These are phyloP conservation scores for Sebastolobus altivelis DNA, from an alignment of 2,797 vertebrate species.

Conservation along the genomic window DNA sequence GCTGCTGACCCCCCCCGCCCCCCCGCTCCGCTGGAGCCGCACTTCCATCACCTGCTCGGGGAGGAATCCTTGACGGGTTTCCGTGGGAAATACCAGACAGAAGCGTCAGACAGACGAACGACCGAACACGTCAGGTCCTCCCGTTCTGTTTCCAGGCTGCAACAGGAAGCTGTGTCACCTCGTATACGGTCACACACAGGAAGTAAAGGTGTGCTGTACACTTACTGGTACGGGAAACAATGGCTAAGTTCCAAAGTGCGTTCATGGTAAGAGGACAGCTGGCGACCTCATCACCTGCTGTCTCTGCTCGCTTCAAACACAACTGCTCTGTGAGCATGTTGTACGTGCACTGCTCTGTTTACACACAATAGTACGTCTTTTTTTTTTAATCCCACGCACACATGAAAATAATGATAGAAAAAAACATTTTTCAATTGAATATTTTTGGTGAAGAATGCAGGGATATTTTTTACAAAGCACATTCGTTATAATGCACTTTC, in stretches of 20 bases:
- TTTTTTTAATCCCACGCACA: not conserved
- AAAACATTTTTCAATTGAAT: conserved; percentile 16
- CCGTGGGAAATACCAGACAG: conserved; percentile 81
- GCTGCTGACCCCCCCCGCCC: conserved; percentile 48
- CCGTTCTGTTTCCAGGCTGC: conserved; percentile 53
- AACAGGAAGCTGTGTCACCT: conserved; percentile 19
- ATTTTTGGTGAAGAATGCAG: conserved; percentile 20
- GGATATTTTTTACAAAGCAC: conserved; percentile 26
- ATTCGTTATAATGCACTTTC: conserved; percentile 45
- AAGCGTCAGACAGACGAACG: conserved; percentile 62
- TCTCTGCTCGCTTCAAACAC: conserved; percentile 49
- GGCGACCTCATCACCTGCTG: conserved; percentile 66
- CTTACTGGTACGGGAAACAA: conserved; percentile 53
- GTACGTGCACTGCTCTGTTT: not conserved
- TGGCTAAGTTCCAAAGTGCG: conserved; percentile 46
- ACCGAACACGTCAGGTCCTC: conserved; percentile 57
- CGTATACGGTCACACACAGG: conserved; percentile 23
- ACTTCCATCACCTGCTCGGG: conserved; percentile 84
- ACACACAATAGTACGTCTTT: not conserved
- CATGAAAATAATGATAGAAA: conserved; percentile 14
- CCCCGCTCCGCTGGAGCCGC: conserved; percentile 44
- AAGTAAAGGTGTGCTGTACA: conserved; percentile 51
- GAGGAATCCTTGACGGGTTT: conserved; percentile 79
- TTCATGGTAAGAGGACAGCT: conserved; percentile 70
- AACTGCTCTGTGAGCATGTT: conserved; percentile 2